Evolutionary conservation across 2,113 vertebrate genomes (phyloP), one percentile per base, ranked within the genome.

Genomic region (Oreocharis arfaki): DNA sequence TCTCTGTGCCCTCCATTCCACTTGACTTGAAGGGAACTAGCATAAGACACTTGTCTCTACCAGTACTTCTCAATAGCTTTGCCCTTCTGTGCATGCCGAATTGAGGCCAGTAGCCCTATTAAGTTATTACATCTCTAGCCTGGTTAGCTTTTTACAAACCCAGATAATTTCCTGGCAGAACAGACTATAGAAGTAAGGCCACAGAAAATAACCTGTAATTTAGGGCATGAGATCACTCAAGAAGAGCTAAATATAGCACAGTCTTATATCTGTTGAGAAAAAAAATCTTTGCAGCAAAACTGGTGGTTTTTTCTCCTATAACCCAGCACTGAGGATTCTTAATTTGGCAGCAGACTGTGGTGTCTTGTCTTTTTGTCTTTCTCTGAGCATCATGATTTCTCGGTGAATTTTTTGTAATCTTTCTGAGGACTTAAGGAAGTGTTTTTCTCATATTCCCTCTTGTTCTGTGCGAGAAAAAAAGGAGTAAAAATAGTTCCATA

Each of bases 101-200:
- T 83, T 65, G 47, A 90, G 90, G n/a, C 59, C 86, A 81, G 50
- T 59, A 90, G 37, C 19, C 26, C 42, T 56, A 60, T 79, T 93
- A 86, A 81, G 42, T 8, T 84, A 33, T 88, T 90, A 88, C 27
- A 63, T 27, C 56, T 87, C 55, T 65, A 64, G 26, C 27, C 53
- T 86, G 10, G 57, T 75, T 77, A 68, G 55, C 16, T 90, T 93
- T 94, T 80, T 65, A 83, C 56, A 81, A 70, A 89, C 68, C 64
- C 44, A 87, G 41, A 52, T 41, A 14, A 53, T 95, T 91, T 91
- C 49, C 47, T 42, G 41, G 19, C 41, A 55, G 49, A 93, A 90
- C 2, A 3, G 27, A 42, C 32, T 53, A 76, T 14, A 70, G 15
- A 75, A 59, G 15, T 37, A 86, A 22, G 63, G 27, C 33, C 61